These are phyloP conservation scores for Macropus fuliginosus DNA, from an alignment of 2,797 vertebrate genomes.

Conservation along the genomic window DNA sequence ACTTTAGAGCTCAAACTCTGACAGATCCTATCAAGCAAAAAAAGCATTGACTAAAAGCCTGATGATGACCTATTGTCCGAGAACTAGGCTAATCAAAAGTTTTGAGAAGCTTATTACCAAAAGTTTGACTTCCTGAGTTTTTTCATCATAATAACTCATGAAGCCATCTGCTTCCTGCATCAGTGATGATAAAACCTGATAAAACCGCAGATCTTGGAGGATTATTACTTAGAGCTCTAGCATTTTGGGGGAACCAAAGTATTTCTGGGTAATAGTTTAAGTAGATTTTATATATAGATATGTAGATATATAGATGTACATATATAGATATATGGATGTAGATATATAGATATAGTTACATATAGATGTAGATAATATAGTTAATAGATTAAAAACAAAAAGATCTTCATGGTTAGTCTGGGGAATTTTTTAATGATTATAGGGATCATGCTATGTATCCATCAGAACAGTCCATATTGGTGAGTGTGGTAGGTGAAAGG, in stretches of 20 bases:
- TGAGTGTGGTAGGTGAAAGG: background rate
- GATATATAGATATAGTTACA: too few relatives aligned
- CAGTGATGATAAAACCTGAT: background rate
- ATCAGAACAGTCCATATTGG: background rate
- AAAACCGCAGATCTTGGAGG: background rate
- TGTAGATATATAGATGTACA: too few relatives aligned
- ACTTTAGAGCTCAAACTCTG: background rate
- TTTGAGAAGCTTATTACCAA: background rate
- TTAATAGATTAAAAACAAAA: slow-evolving; percentile 1
- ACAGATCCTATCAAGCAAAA: background rate
- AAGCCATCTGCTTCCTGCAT: background rate
- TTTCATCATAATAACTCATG: background rate
- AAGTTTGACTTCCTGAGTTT: background rate
- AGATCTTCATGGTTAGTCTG: slow-evolving; percentile 5
- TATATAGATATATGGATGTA: too few relatives aligned
- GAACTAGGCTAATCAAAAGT: background rate
- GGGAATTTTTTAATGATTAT: slow-evolving; percentile 44
- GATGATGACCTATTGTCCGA: background rate
- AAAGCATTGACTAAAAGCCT: background rate
- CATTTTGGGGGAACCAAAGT: slow-evolving; percentile 8
- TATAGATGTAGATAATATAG: too few relatives aligned
- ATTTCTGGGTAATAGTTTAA: background rate
- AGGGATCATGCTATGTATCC: slow-evolving; percentile 6
- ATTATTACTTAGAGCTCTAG: slow-evolving; percentile 18
- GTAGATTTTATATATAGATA: too few relatives aligned